phyloP scores from a whole-genome alignment of 2,888 invertebrate species.

The Azorinus chamasolen region DNA sequence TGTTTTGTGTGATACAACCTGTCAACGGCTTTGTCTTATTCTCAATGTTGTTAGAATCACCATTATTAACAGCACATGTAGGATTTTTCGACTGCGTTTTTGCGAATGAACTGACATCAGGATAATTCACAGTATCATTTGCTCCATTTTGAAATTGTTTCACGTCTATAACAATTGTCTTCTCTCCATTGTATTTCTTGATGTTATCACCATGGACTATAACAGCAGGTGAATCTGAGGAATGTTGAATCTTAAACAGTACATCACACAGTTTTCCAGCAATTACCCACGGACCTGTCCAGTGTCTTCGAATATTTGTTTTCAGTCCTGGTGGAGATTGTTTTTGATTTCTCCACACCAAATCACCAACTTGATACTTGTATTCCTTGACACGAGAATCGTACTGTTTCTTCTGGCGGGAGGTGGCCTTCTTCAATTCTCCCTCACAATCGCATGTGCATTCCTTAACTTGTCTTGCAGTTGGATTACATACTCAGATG shows the following conservation, averaged over 20 bases:
- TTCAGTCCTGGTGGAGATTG: conserved; percentile 21
- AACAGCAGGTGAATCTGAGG: neutral
- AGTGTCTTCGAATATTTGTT: conserved; percentile 3
- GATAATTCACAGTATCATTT: too few species aligned
- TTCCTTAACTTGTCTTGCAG: neutral
- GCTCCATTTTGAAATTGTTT: too few species aligned
- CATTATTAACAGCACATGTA: too few species aligned
- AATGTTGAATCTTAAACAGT: neutral
- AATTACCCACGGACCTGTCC: conserved; percentile 10
- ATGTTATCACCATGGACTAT: neutral
- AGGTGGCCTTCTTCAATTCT: conserved; percentile 1
- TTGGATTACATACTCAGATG: conserved; percentile 42
- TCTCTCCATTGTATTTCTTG: neutral
- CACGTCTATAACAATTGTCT: too few species aligned
- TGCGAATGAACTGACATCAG: too few species aligned
- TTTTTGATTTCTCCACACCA: conserved; percentile 25
- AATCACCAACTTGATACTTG: neutral
- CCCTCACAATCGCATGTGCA: conserved; percentile 9
- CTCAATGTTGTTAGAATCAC: too few species aligned
- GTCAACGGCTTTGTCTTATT: too few species aligned
- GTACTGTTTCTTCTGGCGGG: conserved; percentile 15
- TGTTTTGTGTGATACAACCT: too few species aligned
- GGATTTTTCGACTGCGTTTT: too few species aligned
- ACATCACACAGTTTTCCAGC: neutral
- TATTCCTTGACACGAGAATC: conserved; percentile 11